Conservation (phyloP, 1,140 invertebrate genomes). For the Panulirus ornatus region DNA sequence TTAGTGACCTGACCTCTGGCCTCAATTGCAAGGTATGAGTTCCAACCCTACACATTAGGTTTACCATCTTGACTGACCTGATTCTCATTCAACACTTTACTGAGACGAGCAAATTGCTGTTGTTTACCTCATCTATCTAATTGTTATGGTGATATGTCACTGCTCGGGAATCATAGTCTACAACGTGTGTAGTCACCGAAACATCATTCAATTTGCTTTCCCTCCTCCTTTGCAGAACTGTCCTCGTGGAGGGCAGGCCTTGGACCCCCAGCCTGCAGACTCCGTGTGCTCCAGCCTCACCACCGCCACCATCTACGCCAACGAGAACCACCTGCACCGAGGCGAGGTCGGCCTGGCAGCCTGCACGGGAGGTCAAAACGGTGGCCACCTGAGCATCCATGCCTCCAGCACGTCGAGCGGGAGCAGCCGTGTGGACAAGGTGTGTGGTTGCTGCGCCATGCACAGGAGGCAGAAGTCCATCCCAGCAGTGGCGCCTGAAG, state of each 20-base stretch:
- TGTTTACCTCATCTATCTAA: too few species aligned
- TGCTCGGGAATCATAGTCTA: too few species aligned
- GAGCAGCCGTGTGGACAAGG: background rate
- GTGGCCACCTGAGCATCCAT: background rate
- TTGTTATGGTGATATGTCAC: too few species aligned
- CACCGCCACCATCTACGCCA: background rate
- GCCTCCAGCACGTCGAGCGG: background rate
- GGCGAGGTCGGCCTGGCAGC: background rate
- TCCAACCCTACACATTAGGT: background rate
- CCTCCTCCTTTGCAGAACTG: background rate
- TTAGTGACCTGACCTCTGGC: background rate
- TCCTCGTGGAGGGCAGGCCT: background rate
- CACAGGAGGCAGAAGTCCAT: background rate
- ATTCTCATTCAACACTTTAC: background rate
- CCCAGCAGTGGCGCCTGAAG: background rate
- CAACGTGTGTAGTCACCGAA: background rate
- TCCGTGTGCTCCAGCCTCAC: background rate
- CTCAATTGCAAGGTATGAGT: slow-evolving; percentile 6
- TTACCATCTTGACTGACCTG: background rate
- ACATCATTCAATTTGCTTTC: background rate
- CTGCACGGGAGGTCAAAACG: background rate
- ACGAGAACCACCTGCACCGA: background rate
- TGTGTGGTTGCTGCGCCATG: slow-evolving; percentile 12
- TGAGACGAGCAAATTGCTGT: too few species aligned
- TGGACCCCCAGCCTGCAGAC: too few species aligned